Evolutionary conservation across 1,140 invertebrate genomes (phyloP), one percentile per base, ranked within the genome.

Genomic region (Scaptodrosophila lebanonensis): DNA sequence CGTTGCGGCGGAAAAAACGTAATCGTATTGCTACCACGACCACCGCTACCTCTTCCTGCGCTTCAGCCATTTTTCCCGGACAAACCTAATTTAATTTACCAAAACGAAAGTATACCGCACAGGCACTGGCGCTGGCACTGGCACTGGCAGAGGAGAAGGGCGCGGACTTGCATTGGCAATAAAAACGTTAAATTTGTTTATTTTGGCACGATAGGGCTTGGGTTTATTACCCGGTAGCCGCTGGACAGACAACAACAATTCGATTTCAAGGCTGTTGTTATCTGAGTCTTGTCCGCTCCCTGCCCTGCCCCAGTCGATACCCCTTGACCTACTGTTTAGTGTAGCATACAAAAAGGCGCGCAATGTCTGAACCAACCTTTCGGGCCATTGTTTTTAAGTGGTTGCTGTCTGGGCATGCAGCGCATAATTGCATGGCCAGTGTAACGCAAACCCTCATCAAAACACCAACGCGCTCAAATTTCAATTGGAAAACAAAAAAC

Each of bases 181-280:
- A 82, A 82, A 82, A 82, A 65, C 76, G 75, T 75, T 75, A 82
- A 82, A 82, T 82, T 82, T 82, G 75, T 82, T 82, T 82, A 82
- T 83, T 82, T 82, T 82, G 12, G 3, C 12, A 27, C 32, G 40
- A 39, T 16, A 50, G 13, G 16, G 44, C 42, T 18, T n/a, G 42
- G 17, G 12, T n/a, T 7, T 29, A 39, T 60, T 42, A 53, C 33
- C 9, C 53, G 52, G 44, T 38, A 17, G 45, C 42, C 33, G 35
- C 11, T 36, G 16, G 22, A 3, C 22, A 25, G 22, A 15, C 9
- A 38, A 38, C 35, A n/a, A 17, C 51, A 52, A 39, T 73, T 79
- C 65, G 65, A 79, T 82, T 66, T 73, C 61, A 50, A 61, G 22
- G 18, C 48, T 32, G 32, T 59, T 35, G 64, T 42, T 54, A 40